Percentiles rank a stretch among this genome's conserved stretches.
phyloP scores from a whole-genome alignment of 2,888 invertebrate genomes.

The Operophtera brumata region DNA sequence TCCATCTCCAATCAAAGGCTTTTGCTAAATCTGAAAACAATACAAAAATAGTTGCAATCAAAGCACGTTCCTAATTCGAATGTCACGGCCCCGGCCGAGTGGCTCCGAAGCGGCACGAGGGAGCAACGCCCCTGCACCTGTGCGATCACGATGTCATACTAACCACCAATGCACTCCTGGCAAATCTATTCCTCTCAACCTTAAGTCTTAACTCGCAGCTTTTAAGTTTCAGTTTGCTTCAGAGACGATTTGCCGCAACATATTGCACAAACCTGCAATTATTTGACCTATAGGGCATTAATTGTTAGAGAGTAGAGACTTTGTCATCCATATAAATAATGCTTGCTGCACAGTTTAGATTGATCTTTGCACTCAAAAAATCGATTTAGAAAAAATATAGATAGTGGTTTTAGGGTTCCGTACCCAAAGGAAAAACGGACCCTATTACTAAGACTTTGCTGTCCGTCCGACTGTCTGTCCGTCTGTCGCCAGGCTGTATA shows the following conservation, averaged over 20 bases:
- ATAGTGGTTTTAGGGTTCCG: too few species aligned
- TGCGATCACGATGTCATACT: conserved; percentile 66
- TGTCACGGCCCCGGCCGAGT: conserved; percentile 51
- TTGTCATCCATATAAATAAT: neutral
- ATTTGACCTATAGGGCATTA: conserved; percentile 24
- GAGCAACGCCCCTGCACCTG: conserved; percentile 72
- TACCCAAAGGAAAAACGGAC: too few species aligned
- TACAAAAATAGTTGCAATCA: conserved; percentile 43
- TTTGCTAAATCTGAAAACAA: conserved; percentile 1
- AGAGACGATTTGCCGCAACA: neutral
- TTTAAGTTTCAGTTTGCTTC: conserved; percentile 5
- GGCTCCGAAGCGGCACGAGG: conserved; percentile 49
- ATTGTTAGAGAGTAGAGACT: conserved; percentile 12
- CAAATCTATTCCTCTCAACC: conserved; percentile 8
- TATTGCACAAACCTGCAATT: conserved; percentile 16
- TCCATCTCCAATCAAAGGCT: too few species aligned
- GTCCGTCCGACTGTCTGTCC: too few species aligned
- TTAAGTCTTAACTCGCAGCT: neutral
- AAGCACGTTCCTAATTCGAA: conserved; percentile 52
- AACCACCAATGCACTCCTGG: conserved; percentile 21
- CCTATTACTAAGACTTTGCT: too few species aligned
- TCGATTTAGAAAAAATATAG: neutral
- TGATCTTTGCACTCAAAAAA: neutral
- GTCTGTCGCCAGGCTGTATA: too few species aligned
- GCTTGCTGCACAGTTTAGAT: neutral